phyloP scores from a whole-genome alignment of 2,113 vertebrate genomes.

The Felis catus region DNA sequence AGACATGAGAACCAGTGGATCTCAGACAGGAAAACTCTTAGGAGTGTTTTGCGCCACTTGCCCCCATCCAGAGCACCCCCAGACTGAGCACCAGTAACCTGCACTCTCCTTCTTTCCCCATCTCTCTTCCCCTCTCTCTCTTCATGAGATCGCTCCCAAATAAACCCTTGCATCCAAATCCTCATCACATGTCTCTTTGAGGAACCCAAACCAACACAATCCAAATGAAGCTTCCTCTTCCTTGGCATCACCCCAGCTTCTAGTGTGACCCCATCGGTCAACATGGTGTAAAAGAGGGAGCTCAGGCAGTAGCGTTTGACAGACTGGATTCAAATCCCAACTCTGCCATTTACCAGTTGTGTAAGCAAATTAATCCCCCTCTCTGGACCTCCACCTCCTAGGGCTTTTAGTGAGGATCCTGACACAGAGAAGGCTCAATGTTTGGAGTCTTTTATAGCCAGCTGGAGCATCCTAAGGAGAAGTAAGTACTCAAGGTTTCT shows the following conservation, averaged over 20 bases:
- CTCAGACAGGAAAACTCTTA: not conserved
- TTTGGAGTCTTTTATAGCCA: not conserved
- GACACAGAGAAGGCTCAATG: not conserved
- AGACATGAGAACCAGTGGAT: not conserved
- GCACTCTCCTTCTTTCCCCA: not conserved
- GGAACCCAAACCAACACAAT: not conserved
- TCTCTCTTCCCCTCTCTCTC: not conserved
- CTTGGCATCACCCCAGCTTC: not conserved
- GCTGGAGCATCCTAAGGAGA: not conserved
- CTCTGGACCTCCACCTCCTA: too few relatives aligned
- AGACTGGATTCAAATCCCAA: not conserved
- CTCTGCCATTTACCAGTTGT: not conserved
- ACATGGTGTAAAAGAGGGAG: rapidly evolving
- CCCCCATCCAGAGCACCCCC: not conserved
- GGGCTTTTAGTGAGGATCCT: not conserved
- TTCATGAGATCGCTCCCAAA: not conserved
- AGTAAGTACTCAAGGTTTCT: not conserved
- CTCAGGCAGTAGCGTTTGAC: too few relatives aligned
- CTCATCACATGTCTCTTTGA: not conserved
- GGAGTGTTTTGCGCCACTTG: too few relatives aligned
- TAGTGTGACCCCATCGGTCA: not conserved
- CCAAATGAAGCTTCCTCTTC: not conserved
- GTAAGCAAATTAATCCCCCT: not conserved
- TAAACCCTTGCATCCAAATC: not conserved
- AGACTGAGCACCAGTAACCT: rapidly evolving